These are phyloP conservation scores for Microcebus ravelobensis DNA, from an alignment of 2,113 vertebrate species.

Conservation along the genomic window DNA sequence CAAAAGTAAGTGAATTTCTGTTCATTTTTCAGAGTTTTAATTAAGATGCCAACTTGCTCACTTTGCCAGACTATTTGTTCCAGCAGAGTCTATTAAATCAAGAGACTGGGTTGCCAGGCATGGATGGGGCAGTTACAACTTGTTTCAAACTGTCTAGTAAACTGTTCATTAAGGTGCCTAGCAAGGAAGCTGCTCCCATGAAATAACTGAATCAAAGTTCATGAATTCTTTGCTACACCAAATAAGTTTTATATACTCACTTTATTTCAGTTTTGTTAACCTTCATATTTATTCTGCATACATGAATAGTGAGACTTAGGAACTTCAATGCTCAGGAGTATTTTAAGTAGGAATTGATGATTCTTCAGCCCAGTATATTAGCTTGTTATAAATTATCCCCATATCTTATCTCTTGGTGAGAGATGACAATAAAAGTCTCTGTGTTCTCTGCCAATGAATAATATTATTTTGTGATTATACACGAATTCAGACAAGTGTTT, in stretches of 20 bases:
- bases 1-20: conserved; percentile 12
- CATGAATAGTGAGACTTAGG: neutral
- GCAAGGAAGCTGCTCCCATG: neutral
- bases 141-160: neutral
- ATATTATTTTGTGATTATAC: neutral
- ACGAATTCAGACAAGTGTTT: neutral
- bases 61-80: neutral
- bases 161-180: neutral
- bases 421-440: neutral
- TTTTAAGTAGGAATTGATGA: neutral
- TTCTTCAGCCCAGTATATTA: neutral
- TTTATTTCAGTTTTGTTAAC: neutral
- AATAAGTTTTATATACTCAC: conserved; percentile 22
- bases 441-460: neutral
- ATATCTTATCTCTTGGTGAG: neutral
- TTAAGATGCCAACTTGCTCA: neutral
- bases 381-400: neutral
- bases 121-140: neutral
- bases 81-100: neutral
- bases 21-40: conserved; percentile 4
- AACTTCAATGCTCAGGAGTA: neutral
- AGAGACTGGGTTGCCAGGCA: neutral
- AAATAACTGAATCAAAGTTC: neutral
- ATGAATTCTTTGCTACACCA: conserved; percentile 14
- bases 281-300: neutral